Evolutionary conservation across 2,797 vertebrate genomes (phyloP).

Genomic region (Adrianichthys oophorus): DNA sequence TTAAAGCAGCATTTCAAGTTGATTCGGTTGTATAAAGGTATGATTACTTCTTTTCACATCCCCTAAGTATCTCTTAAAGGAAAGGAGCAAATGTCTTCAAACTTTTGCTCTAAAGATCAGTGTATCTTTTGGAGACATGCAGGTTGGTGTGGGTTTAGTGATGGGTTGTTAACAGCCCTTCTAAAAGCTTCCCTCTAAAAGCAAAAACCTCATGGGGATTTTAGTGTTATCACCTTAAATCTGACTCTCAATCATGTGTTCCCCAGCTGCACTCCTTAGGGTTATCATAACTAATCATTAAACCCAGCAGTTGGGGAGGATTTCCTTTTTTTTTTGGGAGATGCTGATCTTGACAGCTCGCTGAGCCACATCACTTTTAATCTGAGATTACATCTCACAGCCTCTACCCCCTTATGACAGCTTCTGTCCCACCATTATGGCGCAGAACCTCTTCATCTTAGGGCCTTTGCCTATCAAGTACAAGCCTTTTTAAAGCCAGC

Average conservation of each 20-base stretch:
- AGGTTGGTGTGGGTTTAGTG: slow-evolving; percentile 4
- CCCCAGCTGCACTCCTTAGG: slow-evolving; percentile 40
- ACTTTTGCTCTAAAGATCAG: too few relatives aligned
- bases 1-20: too few relatives aligned
- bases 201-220: slow-evolving; percentile 23
- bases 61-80: too few relatives aligned
- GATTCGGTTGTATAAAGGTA: too few relatives aligned
- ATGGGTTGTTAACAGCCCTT: slow-evolving; percentile 24
- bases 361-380: slow-evolving; percentile 61
- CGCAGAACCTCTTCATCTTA: slow-evolving; percentile 29
- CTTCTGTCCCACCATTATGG: slow-evolving; percentile 37
- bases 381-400: slow-evolving; percentile 45
- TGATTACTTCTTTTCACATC: too few relatives aligned
- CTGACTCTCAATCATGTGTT: slow-evolving; percentile 44
- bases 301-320: slow-evolving; percentile 56
- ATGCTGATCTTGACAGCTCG: slow-evolving; percentile 60
- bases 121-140: too few relatives aligned
- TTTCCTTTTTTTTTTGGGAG: slow-evolving; percentile 36
- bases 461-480: slow-evolving; percentile 39
- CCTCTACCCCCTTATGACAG: slow-evolving; percentile 52
- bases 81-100: too few relatives aligned
- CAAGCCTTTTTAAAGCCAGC: slow-evolving; percentile 47
- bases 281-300: slow-evolving; percentile 59
- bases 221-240: slow-evolving; percentile 54
- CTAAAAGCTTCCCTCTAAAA: slow-evolving; percentile 9